Base-by-base conservation (phyloP, 35 echinoderm and acorn worm species). In the Anneissia japonica region DNA sequence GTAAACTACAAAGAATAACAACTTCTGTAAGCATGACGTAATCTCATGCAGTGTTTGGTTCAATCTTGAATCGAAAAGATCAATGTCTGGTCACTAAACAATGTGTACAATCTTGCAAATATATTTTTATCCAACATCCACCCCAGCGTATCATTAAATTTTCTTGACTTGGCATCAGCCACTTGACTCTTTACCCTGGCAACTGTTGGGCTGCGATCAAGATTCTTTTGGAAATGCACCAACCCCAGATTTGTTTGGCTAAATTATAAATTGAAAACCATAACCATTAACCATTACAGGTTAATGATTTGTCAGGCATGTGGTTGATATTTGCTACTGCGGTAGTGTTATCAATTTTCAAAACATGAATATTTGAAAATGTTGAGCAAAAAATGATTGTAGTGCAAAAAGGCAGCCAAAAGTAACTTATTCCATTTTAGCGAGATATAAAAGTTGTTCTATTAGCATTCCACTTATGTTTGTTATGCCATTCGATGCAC, bases 141-240 rank as follows among this genome's bases (percentile, higher is more conserved):
- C 77, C 92, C 93, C 73, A 83, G 76, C 46, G 85, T 81, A 35
- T 91, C 90, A 86, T 89, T 84, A 72, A 92, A 96, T 0, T 79
- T 36, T 38, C 90, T 6, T 31, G 93, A 92, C 38, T 88, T 86
- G 30, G 82, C 55, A 34, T 96, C 82, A 75, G 93, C 86, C 35
- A 89, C 32, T 0, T 41, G 76, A 77, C 89, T 89, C 37, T 34
- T 7, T 7, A 38, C 33, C 93, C 93, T 36, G 93, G 90, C 74
- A 92, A 11, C 56, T 94, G 81, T 38, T 86, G 23, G 30, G 87
- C 90, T 33, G 87, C 81, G 41, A 77, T 31, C 5, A 33, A 32
- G 30, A 77, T 77, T 10, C 33, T 26, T 77, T 31, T 77, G 21
- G 31, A 11, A 32, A 77, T 33, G 21, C 75, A 77, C 75, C 12